Base-by-base conservation (phyloP, 1,140 invertebrate genomes). In the Papilio aristodemus region DNA sequence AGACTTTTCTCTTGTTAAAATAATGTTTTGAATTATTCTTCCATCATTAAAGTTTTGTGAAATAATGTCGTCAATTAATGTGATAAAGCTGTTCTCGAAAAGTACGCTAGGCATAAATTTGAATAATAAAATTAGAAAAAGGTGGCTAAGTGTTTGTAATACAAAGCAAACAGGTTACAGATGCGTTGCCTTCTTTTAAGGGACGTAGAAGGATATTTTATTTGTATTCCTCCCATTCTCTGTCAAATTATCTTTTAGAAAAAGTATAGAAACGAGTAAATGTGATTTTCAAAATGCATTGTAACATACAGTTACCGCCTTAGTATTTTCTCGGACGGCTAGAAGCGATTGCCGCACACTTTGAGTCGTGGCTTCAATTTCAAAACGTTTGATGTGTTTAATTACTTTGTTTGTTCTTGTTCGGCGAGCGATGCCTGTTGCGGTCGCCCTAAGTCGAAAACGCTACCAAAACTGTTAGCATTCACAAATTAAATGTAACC, bases 371-470 rank as follows among this genome's bases (percentile, higher is more conserved):
- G 81, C 81, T 87, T 83, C 84, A 88, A 90, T 89, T 90, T 89
- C 81, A 70, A 77, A 77, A 76, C 83, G 86, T 91, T 91, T 91
- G 89, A 91, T 91, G 86, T 89, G 89, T 88, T 89, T 91, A 91
- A 91, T 91, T 89, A 89, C 87, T 91, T 91, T 90, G 87, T 89
- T 87, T 86, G 88, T 88, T 90, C 87, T 89, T 87, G 85, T 91
- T 88, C 76, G 54, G 68, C 70, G 72, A n/a, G 73, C 74, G 83
- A 82, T 87, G 84, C 81, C 81, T 83, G 84, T 74, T 91, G 89
- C 80, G 87, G 89, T 91, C 79, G 75, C 67, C 82, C 82, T 79
- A 88, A 89, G 87, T 87, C 81, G 87, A 86, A 84, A 86, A 87
- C 77, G 85, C 43, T 84, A 78, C 78, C 75, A 81, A 87, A 87